Percentiles rank a stretch among this genome's conserved stretches.
Conservation (phyloP, 1,140 invertebrate species). For the Drosophila jambulina region DNA sequence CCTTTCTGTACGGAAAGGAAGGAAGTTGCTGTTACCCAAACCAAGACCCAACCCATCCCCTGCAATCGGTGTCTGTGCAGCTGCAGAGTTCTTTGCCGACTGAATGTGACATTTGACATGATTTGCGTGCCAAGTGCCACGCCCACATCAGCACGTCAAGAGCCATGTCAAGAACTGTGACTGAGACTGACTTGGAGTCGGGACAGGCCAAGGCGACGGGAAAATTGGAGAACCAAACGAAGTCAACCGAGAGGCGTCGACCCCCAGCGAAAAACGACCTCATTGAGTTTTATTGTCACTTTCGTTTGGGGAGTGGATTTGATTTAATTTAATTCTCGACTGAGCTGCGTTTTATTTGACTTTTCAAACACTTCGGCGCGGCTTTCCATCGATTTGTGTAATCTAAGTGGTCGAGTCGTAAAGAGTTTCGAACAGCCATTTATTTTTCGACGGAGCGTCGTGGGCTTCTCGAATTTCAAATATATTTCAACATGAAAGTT, state of each 20-base stretch:
- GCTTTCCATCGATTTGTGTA: conserved; percentile 38
- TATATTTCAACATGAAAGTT: conserved; percentile 20
- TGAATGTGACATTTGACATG: conserved; percentile 80
- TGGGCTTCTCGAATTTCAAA: conserved; percentile 18
- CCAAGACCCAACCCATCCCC: conserved; percentile 10
- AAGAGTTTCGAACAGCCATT: conserved; percentile 23
- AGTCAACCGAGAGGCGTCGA: not conserved
- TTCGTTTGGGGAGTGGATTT: conserved; percentile 46
- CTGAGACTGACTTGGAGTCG: not conserved
- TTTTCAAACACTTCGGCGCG: conserved; percentile 22
- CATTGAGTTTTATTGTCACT: conserved; percentile 79
- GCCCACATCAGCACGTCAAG: conserved; percentile 65
- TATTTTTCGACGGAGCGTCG: not conserved
- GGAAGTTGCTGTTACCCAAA: conserved; percentile 44
- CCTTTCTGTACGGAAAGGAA: conserved; percentile 52
- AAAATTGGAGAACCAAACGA: conserved; percentile 27
- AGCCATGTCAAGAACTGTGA: conserved; percentile 7
- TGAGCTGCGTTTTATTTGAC: conserved; percentile 29
- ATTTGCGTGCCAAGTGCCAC: conserved; percentile 82
- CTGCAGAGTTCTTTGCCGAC: conserved; percentile 48
- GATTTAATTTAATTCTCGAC: conserved; percentile 64
- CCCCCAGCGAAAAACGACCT: conserved; percentile 25
- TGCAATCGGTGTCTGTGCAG: conserved; percentile 31
- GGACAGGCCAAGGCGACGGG: conserved; percentile 32
- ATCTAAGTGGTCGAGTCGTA: conserved; percentile 38